phyloP scores from a whole-genome alignment of 2,113 vertebrate genomes.

The Stomatorhinus ivindoensis region DNA sequence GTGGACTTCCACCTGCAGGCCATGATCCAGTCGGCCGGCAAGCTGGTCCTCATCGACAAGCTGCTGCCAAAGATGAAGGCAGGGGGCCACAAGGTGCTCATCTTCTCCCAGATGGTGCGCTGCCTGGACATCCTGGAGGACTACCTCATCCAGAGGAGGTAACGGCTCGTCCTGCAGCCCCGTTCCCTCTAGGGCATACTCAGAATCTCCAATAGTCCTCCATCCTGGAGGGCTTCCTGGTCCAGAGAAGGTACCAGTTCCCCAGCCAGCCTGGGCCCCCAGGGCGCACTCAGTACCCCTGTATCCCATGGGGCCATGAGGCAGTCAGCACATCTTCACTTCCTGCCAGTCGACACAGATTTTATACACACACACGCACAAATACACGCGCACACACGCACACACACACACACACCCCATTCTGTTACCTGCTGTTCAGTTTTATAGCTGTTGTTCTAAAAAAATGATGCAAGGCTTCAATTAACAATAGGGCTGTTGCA shows the following conservation, averaged over 20 bases:
- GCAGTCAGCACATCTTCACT: not conserved
- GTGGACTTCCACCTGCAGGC: constrained; percentile 93
- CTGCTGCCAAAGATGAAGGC: constrained; percentile 98
- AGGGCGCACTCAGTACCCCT: not conserved
- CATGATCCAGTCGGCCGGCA: constrained; percentile 97
- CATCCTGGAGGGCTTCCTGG: not conserved
- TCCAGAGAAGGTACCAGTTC: not conserved
- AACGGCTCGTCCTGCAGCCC: constrained; percentile 6
- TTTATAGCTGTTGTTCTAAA: not conserved
- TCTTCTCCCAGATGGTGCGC: constrained; percentile 98
- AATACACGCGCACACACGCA: too few relatives aligned
- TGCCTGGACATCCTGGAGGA: constrained; percentile 97
- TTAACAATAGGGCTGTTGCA: not conserved
- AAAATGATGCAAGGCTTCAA: not conserved
- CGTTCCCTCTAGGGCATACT: not conserved
- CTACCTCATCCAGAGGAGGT: constrained; percentile 98
- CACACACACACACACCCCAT: not conserved
- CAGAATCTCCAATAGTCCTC: not conserved
- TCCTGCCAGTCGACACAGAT: not conserved
- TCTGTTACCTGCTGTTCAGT: not conserved
- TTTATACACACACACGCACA: too few relatives aligned
- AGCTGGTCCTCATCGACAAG: constrained; percentile 96
- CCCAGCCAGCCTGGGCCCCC: not conserved
- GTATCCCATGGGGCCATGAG: not conserved
- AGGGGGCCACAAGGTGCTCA: constrained; percentile 94